Evolutionary conservation across 2,797 vertebrate genomes (phyloP).

Genomic region (Eulemur coronatus): DNA sequence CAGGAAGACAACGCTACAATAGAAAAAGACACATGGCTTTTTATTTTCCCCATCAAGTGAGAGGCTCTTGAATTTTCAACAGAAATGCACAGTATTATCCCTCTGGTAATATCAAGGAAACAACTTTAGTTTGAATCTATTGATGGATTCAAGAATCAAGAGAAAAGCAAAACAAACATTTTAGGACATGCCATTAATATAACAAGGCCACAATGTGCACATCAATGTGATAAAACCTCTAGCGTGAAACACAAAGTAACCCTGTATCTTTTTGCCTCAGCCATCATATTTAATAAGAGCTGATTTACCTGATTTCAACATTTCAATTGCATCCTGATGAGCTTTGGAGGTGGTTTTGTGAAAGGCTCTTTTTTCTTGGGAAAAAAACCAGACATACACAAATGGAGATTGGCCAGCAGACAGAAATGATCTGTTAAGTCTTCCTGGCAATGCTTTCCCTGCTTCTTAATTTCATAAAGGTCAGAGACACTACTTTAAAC

Average conservation of each 20-base stretch:
- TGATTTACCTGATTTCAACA: not conserved
- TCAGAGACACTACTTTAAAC: slow-evolving; percentile 59
- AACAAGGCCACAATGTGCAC: not conserved
- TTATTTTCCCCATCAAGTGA: not conserved
- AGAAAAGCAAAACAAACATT: slow-evolving; percentile 36
- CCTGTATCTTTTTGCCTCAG: not conserved
- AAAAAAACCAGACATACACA: not conserved
- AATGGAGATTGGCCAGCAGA: slow-evolving; percentile 17
- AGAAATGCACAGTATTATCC: not conserved
- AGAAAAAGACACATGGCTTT: not conserved
- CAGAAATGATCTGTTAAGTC: slow-evolving; percentile 42
- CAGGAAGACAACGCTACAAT: slow-evolving; percentile 32
- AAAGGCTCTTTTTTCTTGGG: not conserved
- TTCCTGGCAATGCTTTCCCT: slow-evolving; percentile 37
- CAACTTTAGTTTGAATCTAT: slow-evolving; percentile 39
- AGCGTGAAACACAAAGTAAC: not conserved
- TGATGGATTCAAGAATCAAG: slow-evolving; percentile 33
- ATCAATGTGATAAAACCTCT: slow-evolving; percentile 14
- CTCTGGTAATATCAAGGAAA: slow-evolving; percentile 56
- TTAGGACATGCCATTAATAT: slow-evolving; percentile 7
- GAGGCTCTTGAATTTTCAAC: slow-evolving; percentile 39
- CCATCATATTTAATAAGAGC: not conserved
- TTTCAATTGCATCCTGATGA: not conserved
- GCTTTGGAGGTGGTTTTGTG: not conserved
- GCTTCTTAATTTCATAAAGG: slow-evolving; percentile 72